These are phyloP conservation scores for Vidua macroura DNA, from an alignment of 2,113 vertebrate species.

Conservation along the genomic window DNA sequence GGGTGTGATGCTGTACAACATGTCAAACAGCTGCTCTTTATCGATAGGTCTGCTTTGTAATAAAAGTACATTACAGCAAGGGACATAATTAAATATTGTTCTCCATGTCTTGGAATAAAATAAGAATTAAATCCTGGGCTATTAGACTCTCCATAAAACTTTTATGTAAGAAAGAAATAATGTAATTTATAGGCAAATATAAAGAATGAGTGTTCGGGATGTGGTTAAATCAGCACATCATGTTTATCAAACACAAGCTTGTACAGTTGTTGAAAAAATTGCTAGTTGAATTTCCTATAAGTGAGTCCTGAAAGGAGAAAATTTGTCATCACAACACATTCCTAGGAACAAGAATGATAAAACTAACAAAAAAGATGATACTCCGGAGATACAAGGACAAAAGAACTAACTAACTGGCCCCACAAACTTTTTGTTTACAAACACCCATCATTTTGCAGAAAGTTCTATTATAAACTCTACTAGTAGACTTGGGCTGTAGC, in stretches of 20 bases:
- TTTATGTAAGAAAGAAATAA: neutral
- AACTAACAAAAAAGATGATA: neutral
- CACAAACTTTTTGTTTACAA: neutral
- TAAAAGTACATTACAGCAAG: neutral
- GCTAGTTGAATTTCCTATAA: neutral
- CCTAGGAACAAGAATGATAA: neutral
- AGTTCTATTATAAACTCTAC: neutral
- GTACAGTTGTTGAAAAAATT: neutral
- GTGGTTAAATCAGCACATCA: neutral
- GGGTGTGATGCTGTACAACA: neutral
- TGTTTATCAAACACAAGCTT: neutral
- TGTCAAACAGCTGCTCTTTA: neutral
- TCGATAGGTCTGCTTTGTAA: neutral
- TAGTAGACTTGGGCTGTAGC: neutral
- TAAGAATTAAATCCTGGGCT: neutral
- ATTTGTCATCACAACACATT: neutral
- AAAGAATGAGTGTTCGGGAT: neutral
- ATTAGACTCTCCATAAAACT: neutral
- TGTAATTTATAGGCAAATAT: neutral
- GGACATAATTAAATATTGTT: neutral
- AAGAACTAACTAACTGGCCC: neutral
- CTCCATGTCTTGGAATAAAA: neutral
- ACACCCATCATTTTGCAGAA: neutral
- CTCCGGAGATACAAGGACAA: neutral
- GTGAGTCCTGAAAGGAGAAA: neutral